Percentiles rank a stretch among this genome's conserved stretches.
These are phyloP conservation scores for Trichogramma evanescens DNA, from an alignment of 2,888 invertebrate species.

Conservation along the genomic window DNA sequence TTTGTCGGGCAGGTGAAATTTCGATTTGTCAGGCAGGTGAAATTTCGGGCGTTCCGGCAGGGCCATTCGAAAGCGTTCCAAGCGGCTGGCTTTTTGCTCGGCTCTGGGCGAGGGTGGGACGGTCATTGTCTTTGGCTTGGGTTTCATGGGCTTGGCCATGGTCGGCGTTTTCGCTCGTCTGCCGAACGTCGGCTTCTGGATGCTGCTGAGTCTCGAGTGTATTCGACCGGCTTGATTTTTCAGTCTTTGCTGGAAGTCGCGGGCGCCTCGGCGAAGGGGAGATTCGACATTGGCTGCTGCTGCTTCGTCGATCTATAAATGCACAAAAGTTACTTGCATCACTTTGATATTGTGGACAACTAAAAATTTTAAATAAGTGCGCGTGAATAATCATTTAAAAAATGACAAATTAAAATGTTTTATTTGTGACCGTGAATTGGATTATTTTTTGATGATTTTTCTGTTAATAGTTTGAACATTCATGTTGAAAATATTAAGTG, in stretches of 20 bases:
- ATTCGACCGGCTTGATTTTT: slow-evolving; percentile 67
- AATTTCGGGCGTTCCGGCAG: slow-evolving; percentile 39
- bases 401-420: no score
- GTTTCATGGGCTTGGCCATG: slow-evolving; percentile 8
- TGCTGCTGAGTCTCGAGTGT: slow-evolving; percentile 59
- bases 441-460: no score
- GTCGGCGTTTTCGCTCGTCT: slow-evolving; percentile 22
- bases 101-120: slow-evolving; percentile 17
- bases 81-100: slow-evolving; percentile 40
- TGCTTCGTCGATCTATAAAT: slow-evolving; percentile 6
- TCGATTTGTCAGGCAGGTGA: slow-evolving; percentile 55
- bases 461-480: no score
- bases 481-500: no score
- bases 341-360: no score
- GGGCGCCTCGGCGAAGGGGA: slow-evolving; percentile 29
- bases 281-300: slow-evolving; percentile 49
- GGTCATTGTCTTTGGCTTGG: slow-evolving; percentile 9
- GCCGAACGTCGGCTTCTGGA: slow-evolving; percentile 54
- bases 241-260: slow-evolving; percentile 50
- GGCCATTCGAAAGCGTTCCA: slow-evolving; percentile 50
- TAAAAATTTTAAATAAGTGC: no score
- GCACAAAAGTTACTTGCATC: no score
- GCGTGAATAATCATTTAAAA: no score
- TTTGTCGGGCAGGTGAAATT: slow-evolving; percentile 45
- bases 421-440: no score